Base-by-base conservation (phyloP, 2,888 invertebrate genomes). In the Busseola fusca region DNA sequence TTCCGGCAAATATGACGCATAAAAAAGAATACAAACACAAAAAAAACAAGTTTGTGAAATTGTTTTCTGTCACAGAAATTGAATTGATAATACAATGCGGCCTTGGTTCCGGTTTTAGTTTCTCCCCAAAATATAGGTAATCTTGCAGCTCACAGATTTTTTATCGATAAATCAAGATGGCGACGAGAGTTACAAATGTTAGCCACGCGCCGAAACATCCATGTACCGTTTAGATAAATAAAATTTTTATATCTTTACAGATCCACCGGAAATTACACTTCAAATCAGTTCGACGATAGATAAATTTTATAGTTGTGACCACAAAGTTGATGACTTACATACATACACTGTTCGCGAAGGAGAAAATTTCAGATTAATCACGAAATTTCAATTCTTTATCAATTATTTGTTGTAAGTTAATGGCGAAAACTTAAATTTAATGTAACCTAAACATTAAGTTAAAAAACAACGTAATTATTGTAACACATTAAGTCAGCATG, bases 311-410 rank as follows among this genome's bases (percentile, higher is more conserved):
- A 4, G 10, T 0, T 9, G 76, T 54, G 76, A 80, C 27, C 76
- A 76, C 25, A 25, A 1, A 0, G 0, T 0, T 16, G 0, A n/a
- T 0, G 1, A 25, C 14, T 34, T 3, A 21, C 4, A 50, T 0
- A 42, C 3, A 9, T 80, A 80, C 48, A 80, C 80, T 30, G 76
- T 59, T 16, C 48, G 42, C 3, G 80, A 76, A 64, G 42, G 30
- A 67, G 14, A 18, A 14, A 0, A 2, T 0, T 25, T 80, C 1
- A 37, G 0, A 9, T 37, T 76, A 42, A 2, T 1, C 14, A 10
- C 25, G 3, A 3, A 25, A 0, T 14, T n/a, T 37, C 0, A 0
- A 0, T 1, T 0, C 0, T 14, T 0, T 4, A 34, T 80, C 6
- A 68, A 76, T 45, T 0, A n/a, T 12, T 3, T 80, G 0, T 9